Percentiles rank a stretch among this genome's conserved stretches.
These are phyloP conservation scores for Trilocha varians DNA, from an alignment of 2,888 invertebrate species.

Conservation along the genomic window DNA sequence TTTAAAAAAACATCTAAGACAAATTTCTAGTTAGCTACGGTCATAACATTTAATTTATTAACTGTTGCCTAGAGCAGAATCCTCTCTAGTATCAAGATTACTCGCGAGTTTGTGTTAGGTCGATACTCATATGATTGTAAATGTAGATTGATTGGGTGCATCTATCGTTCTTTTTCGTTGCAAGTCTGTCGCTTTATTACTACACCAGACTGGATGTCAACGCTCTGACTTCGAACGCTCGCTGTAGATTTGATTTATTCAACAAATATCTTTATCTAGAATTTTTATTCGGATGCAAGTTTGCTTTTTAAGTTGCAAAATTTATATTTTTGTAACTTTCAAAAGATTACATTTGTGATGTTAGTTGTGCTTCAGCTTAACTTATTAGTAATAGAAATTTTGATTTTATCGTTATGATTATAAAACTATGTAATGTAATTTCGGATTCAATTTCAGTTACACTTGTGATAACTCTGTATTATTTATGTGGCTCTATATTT, in stretches of 20 bases:
- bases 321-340: background rate
- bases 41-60: too few species aligned
- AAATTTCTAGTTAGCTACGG: too few species aligned
- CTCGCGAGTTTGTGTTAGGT: constrained; percentile 20
- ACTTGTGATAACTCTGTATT: too few species aligned
- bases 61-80: too few species aligned
- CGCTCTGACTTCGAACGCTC: constrained; percentile 16
- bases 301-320: background rate
- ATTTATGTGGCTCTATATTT: too few species aligned
- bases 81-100: constrained; percentile 26
- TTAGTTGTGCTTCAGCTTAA: too few species aligned
- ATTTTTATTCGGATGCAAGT: background rate
- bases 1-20: too few species aligned
- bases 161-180: constrained; percentile 53
- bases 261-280: background rate
- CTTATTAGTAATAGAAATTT: too few species aligned
- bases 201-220: constrained; percentile 44
- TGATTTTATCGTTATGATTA: too few species aligned
- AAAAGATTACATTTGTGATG: too few species aligned
- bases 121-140: constrained; percentile 70
- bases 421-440: too few species aligned
- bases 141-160: constrained; percentile 68
- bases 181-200: constrained; percentile 42
- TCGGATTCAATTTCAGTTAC: too few species aligned
- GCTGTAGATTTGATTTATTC: constrained; percentile 12